A percentile compares a stretch with the other conserved stretches of the same genome.
Conservation (phyloP, 2,797 vertebrate species). For the Syndactyla subalaris region DNA sequence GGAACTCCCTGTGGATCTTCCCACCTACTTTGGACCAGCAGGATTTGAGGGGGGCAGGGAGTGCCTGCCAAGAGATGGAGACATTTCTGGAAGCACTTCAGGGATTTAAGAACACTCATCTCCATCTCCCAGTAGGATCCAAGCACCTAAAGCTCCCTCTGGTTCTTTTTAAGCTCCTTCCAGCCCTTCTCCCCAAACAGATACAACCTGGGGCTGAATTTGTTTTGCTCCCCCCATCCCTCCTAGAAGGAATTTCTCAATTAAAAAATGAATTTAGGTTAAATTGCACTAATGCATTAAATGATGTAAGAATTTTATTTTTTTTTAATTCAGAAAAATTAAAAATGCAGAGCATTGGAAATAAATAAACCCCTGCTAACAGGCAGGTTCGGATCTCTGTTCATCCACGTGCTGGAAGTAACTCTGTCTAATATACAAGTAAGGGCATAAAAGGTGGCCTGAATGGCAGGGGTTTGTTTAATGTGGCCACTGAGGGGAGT, state of each 20-base stretch:
- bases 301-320: rapidly evolving
- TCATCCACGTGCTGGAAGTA: rapidly evolving
- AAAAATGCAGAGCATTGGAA: not conserved
- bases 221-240: not conserved
- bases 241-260: not conserved
- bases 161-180: not conserved
- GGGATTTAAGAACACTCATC: not conserved
- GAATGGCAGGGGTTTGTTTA: not conserved
- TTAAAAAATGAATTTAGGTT: not conserved
- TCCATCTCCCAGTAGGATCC: not conserved
- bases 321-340: not conserved
- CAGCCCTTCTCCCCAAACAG: not conserved
- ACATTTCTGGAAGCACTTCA: not conserved
- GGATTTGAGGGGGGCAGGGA: not conserved
- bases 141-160: not conserved
- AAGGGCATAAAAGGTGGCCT: not conserved
- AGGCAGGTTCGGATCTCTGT: not conserved
- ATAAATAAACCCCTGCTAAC: not conserved
- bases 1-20: not conserved
- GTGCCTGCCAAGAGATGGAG: not conserved
- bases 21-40: not conserved
- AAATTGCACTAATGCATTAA: not conserved
- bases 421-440: not conserved
- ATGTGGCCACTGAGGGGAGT: not conserved
- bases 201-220: not conserved